Percentiles rank a stretch among this genome's conserved stretches.
These are phyloP conservation scores for Drosophila pseudotakahashii DNA, from an alignment of 2,888 invertebrate genomes.

Conservation along the genomic window DNA sequence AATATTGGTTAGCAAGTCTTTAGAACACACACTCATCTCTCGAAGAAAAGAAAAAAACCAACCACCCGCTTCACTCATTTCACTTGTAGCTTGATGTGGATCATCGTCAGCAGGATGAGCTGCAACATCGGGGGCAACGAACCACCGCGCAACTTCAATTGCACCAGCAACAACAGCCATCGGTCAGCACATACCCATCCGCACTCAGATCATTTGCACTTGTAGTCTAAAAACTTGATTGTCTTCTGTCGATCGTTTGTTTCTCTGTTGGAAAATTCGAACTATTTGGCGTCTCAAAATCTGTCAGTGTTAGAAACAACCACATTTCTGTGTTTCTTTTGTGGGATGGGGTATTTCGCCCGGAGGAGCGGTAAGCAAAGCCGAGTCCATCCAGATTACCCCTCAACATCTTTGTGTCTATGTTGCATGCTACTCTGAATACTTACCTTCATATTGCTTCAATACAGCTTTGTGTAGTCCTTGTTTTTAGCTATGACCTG, in stretches of 20 bases:
- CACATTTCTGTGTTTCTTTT: conserved; percentile 8
- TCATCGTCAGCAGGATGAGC: conserved; percentile 19
- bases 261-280: conserved; percentile 3
- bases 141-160: conserved; percentile 13
- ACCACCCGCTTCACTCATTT: conserved; percentile 12
- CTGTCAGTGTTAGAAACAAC: conserved; percentile 19
- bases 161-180: conserved; percentile 31
- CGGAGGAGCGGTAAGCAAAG: conserved; percentile 19
- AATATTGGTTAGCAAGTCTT: conserved; percentile 50
- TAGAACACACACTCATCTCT: conserved; percentile 7
- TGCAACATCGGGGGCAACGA: conserved; percentile 13
- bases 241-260: conserved; percentile 18
- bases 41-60: neutral
- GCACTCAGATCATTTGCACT: neutral
- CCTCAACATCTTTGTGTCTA: neutral
- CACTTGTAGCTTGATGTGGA: conserved; percentile 40
- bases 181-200: conserved; percentile 52
- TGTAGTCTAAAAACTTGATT: conserved; percentile 22
- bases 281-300: conserved; percentile 32
- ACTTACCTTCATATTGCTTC: conserved; percentile 10
- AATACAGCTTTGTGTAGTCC: conserved; percentile 3
- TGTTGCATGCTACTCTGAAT: conserved; percentile 11
- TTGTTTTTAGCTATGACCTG: neutral
- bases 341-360: conserved; percentile 7
- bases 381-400: conserved; percentile 2